phyloP scores from a whole-genome alignment of 2,888 invertebrate species.

The Blera fallax region DNA sequence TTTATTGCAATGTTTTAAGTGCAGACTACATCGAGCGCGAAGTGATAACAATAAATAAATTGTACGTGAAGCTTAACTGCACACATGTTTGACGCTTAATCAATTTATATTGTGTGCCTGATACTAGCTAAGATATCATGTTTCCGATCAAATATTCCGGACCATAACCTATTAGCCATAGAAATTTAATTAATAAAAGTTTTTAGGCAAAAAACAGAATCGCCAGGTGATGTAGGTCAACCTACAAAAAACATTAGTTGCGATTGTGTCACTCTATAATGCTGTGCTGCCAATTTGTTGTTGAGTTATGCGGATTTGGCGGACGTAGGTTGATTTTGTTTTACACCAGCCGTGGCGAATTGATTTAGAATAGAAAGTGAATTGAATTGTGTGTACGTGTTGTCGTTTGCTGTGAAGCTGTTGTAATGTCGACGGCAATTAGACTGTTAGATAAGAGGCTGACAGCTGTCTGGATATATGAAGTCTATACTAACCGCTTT shows the following conservation, averaged over 20 bases:
- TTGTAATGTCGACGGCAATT: background rate
- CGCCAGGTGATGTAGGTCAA: background rate
- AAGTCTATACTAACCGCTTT: background rate
- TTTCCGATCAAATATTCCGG: background rate
- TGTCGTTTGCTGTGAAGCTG: background rate
- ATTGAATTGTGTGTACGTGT: slow-evolving; percentile 19
- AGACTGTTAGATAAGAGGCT: background rate
- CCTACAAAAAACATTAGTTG: background rate
- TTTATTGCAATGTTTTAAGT: slow-evolving; percentile 14
- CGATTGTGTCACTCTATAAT: background rate
- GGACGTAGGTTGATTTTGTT: background rate
- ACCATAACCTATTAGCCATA: background rate
- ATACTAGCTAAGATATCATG: background rate
- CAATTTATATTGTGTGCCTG: background rate
- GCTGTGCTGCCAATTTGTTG: background rate
- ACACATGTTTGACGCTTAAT: background rate
- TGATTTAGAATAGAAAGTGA: slow-evolving; percentile 24
- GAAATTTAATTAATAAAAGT: background rate
- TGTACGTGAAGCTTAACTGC: background rate
- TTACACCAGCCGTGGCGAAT: background rate
- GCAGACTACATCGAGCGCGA: slow-evolving; percentile 17
- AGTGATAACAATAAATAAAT: slow-evolving; percentile 37
- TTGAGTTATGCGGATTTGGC: background rate
- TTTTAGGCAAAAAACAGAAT: background rate
- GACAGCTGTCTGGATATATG: slow-evolving; percentile 9